Conservation (phyloP, 2,113 vertebrate genomes). For the Ascaphus truei region DNA sequence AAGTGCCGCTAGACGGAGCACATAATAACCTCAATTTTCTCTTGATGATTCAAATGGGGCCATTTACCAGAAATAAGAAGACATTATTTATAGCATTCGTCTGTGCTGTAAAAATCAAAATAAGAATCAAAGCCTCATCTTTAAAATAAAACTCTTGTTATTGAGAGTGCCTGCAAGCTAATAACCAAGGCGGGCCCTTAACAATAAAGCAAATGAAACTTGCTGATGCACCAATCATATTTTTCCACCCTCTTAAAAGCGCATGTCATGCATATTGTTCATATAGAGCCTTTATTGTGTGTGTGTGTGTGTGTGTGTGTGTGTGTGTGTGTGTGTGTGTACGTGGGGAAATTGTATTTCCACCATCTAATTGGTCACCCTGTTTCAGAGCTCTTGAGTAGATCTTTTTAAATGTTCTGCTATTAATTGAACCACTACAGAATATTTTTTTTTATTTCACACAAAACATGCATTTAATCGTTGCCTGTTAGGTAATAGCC, state of each 20-base stretch:
- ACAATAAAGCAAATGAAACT: slow-evolving; percentile 26
- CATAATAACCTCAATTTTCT: slow-evolving; percentile 36
- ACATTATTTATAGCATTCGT: slow-evolving; percentile 33
- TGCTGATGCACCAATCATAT: slow-evolving; percentile 10
- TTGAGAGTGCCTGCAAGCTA: slow-evolving; percentile 30
- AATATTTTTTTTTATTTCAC: slow-evolving; percentile 1
- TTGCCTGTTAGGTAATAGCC: neutral
- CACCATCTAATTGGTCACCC: slow-evolving; percentile 10
- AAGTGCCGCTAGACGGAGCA: slow-evolving; percentile 30
- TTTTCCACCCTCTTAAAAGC: neutral
- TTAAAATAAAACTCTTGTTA: slow-evolving; percentile 32
- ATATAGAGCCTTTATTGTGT: neutral
- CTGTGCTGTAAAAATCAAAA: slow-evolving; percentile 31
- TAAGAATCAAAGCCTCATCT: slow-evolving; percentile 26
- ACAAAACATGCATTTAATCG: neutral
- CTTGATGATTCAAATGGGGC: slow-evolving; percentile 30
- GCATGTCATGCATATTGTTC: slow-evolving; percentile 20
- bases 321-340: neutral
- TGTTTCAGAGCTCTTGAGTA: neutral
- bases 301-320: neutral
- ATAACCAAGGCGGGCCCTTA: slow-evolving; percentile 21
- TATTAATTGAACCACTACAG: slow-evolving; percentile 5
- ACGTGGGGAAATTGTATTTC: neutral
- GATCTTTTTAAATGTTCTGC: neutral
- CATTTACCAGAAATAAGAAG: slow-evolving; percentile 34